Evolutionary conservation across 2,888 invertebrate species (phyloP), one percentile per base, ranked within the genome.

Genomic region (Lepidocyrtoides sp.): DNA sequence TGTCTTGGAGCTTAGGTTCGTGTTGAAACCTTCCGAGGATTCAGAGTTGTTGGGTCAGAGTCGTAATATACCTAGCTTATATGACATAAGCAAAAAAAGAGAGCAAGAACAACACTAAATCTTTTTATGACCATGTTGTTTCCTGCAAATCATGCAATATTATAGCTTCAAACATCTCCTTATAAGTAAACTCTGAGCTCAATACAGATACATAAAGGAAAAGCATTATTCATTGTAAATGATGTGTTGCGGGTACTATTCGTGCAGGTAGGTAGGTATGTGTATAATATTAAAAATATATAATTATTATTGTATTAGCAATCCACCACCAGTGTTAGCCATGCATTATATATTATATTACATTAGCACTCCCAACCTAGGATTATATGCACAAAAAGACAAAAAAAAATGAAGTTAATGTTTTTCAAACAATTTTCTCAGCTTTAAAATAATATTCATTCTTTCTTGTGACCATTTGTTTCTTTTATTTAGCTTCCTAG

Each of bases 401-500:
- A 69, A 17, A 69, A 69, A 69, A 36, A 4, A 5, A 32, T 3
- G n/a, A 44, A 5, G 32, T 17, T 36, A 41, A 17, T 69, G 17
- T 41, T 69, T 32, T 41, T 69, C 69, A 36, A 81, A 81, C 60
- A 60, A 36, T 81, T 83, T 66, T 83, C n/a, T n/a, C 83, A 44
- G 44, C 60, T 54, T 79, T 54, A 29, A 44, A 66, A 66, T 36
- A 32, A 1, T 29, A n/a, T 69, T 69, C 32, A 32, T 36, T 41
- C 44, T 32, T 77, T 60, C 29, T 77, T 63, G 36, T 77, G n/a
- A 41, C 79, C 79, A 66, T 79, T 48, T 87, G 20, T 63, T 36
- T 69, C 44, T 83, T 44, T 89, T 89, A 75, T 82, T 60, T 57
- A 84, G 82, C 83, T 83, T 63, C 84, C 83, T 75, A 41, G 83